A percentile compares a stretch with the other conserved stretches of the same genome.
phyloP scores from a whole-genome alignment of 2,888 invertebrate genomes.

The Sinotaia quadrata region DNA sequence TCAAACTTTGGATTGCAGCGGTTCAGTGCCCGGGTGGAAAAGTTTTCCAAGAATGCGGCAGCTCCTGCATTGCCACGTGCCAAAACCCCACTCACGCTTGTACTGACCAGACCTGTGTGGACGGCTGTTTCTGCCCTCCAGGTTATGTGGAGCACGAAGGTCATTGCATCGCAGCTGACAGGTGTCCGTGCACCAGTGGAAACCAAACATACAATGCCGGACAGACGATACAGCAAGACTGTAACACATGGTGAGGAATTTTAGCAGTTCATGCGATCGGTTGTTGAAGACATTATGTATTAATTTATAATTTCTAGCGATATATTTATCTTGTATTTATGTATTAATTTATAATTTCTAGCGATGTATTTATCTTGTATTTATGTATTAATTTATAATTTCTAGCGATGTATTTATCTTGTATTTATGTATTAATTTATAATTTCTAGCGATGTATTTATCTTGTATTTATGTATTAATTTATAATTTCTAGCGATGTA shows the following conservation, averaged over 20 bases:
- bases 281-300: not conserved
- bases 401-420: too few species aligned
- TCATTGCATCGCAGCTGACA: constrained; percentile 82
- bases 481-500: too few species aligned
- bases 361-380: too few species aligned
- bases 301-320: too few species aligned
- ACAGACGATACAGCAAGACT: constrained; percentile 55
- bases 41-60: constrained; percentile 85
- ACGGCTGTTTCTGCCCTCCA: constrained; percentile 90
- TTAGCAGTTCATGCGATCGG: constrained; percentile 23
- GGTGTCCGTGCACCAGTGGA: constrained; percentile 82
- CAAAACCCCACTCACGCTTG: constrained; percentile 58
- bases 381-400: too few species aligned
- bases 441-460: too few species aligned
- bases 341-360: too few species aligned
- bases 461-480: too few species aligned
- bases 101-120: constrained; percentile 79
- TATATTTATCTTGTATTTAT: too few species aligned
- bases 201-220: constrained; percentile 71
- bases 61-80: constrained; percentile 82
- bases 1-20: constrained; percentile 75
- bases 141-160: constrained; percentile 84
- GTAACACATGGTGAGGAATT: constrained; percentile 68
- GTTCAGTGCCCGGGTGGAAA: constrained; percentile 83
- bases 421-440: too few species aligned